Base-by-base conservation (phyloP, 2,113 vertebrate species). In the Morone saxatilis region DNA sequence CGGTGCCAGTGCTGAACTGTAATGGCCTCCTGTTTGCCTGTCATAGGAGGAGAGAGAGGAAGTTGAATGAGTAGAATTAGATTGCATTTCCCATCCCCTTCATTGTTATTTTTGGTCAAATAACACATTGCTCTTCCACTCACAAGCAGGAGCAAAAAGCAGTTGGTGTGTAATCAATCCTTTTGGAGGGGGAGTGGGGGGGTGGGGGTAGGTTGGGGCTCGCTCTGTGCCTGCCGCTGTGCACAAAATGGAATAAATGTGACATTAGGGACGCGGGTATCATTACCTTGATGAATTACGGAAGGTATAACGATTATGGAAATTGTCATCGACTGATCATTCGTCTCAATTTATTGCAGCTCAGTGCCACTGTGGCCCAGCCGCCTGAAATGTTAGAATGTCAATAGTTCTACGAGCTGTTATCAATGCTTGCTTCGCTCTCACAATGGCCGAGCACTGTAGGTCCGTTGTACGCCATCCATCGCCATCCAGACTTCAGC, bases 231-330 rank as follows among this genome's bases (percentile, higher is more conserved):
- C 88, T 90, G 91, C 95, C 83, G 87, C 89, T 94, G 88, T 90
- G 86, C 95, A 86, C 92, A 80, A 91, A 95, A 94, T 91, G 93
- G 95, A 95, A 95, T 93, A 94, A 96, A 96, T 96, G 93, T 96
- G 95, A 94, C 96, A 96, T 96, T 94, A 94, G 96, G 95, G 95
- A 94, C 92, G 86, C 94, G 95, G 88, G 95, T 96, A 96, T 95
- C 96, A 96, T 97, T 96, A 96, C 92, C 91, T 96, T 97, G 96
- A 97, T 97, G 96, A 96, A 96, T 97, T 96, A 96, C 95, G 84
- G 94, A 95, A 92, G 90, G 91, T 93, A 89, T 95, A 95, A 96
- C 95, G 95, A 96, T 97, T 98, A 97, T 96, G 96, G 96, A 97
- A 97, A 96, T 96, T 85, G 71, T 95, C 96, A 96, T 95, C 93